phyloP scores from a whole-genome alignment of 2,797 vertebrate species.

The Adelosebastes latens region DNA sequence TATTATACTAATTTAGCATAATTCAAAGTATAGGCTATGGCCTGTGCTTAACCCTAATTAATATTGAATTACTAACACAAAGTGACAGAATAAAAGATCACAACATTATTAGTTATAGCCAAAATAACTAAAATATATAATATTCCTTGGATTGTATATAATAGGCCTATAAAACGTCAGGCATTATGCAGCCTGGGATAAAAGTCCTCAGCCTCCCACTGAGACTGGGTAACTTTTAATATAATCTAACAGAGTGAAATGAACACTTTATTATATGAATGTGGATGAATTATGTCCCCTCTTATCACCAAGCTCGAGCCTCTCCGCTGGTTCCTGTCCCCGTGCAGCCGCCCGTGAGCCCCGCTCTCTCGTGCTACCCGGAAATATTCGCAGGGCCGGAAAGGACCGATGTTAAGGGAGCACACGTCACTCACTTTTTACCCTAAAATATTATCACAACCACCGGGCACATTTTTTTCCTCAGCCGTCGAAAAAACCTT shows the following conservation, averaged over 20 bases:
- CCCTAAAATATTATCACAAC: conserved; percentile 78
- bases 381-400: conserved; percentile 85
- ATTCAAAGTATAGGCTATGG: not conserved
- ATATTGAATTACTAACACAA: not conserved
- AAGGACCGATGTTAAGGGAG: conserved; percentile 84
- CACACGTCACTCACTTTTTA: conserved; percentile 86
- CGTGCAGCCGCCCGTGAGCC: conserved; percentile 46
- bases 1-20: not conserved
- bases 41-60: not conserved
- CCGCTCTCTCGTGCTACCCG: conserved; percentile 74
- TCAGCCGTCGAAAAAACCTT: conserved; percentile 69
- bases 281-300: no score
- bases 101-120: not conserved
- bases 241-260: not conserved
- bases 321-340: no score
- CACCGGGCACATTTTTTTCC: conserved; percentile 70
- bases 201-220: not conserved
- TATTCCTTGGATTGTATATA: not conserved
- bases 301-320: no score
- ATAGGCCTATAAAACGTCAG: conserved; percentile 21
- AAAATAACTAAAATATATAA: not conserved
- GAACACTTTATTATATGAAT: not conserved
- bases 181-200: not conserved
- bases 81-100: not conserved
- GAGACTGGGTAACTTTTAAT: not conserved